Base-by-base conservation (phyloP, 2,888 invertebrate species). In the Nudaria mundana region DNA sequence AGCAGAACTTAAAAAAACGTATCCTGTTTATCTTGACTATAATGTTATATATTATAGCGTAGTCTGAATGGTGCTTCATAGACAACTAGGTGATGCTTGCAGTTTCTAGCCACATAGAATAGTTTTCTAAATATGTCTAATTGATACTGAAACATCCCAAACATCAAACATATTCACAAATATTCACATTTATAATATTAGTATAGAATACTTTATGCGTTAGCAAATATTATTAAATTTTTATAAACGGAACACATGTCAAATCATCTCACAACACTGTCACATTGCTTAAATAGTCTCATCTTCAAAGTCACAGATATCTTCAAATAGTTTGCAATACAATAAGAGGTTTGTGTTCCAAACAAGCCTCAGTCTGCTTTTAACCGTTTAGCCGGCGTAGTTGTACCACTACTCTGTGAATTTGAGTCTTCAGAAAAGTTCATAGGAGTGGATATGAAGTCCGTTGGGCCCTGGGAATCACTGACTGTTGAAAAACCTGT, bases 381-480 rank as follows among this genome's bases (percentile, higher is more conserved):
- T 82, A 95, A 86, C 71, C 94, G 90, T 76, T 96, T 96, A 7
- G 94, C 92, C 3, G 92, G 91, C 10, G 89, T 88, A 43, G 81
- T 84, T 37, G 93, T 92, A 66, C 95, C 95, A 71, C 95, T 95
- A 65, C 95, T 94, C 78, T 96, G 95, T 0, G 96, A 96, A 84
- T 96, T 96, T 7, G 96, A 96, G 75, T 97, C 96, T 80, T 97
- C 96, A 0, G 96, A 96, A 77, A 96, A 96, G 53, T 95, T 94
- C 90, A 95, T 92, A 68, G 95, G 94, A 12, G 93, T 91, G n/a
- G 95, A 95, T 42, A 95, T 94, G 67, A 94, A 94, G 53, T 96
- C 96, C 16, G 95, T 95, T 1, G 95, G 93, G 10, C 96, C 96
- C 81, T 96, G 96, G 1, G 96, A 96, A 80, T 97, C 97, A 73